These are phyloP conservation scores for Oenanthe oenanthe DNA, from an alignment of 2,113 vertebrate genomes.

Conservation along the genomic window DNA sequence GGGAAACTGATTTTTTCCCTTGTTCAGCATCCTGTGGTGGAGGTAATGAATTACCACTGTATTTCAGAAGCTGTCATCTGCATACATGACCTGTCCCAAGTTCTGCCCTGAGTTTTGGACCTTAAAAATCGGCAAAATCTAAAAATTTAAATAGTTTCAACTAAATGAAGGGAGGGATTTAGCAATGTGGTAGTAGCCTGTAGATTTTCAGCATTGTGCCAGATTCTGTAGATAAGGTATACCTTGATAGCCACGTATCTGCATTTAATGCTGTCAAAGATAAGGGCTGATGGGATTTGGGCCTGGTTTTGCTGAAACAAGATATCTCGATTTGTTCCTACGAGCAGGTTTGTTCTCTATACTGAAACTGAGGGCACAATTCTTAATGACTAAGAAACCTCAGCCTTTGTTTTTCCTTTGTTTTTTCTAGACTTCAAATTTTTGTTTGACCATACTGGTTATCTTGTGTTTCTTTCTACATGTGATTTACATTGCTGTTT, in stretches of 20 bases:
- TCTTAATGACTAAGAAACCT: not conserved
- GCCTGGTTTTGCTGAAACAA: not conserved
- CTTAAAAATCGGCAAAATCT: not conserved
- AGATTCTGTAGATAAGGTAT: not conserved
- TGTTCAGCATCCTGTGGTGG: slow-evolving; percentile 96
- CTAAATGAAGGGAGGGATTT: not conserved
- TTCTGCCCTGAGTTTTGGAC: not conserved
- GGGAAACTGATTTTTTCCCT: slow-evolving; percentile 96
- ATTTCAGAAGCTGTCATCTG: not conserved
- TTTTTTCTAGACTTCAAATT: not conserved
- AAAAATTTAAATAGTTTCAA: not conserved
- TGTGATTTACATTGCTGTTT: not conserved
- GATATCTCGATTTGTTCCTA: not conserved
- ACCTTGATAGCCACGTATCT: not conserved
- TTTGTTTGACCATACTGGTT: not conserved
- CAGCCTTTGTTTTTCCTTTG: not conserved
- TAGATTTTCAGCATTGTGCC: not conserved
- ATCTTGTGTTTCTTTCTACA: not conserved
- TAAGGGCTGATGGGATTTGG: not conserved
- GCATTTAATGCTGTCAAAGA: not conserved
- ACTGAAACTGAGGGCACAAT: not conserved
- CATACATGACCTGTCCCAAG: not conserved
- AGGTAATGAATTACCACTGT: slow-evolving; percentile 75
- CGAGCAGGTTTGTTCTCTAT: not conserved
- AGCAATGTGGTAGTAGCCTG: not conserved